phyloP scores from a whole-genome alignment of 2,888 invertebrate species.

The Leptinotarsa juncta region DNA sequence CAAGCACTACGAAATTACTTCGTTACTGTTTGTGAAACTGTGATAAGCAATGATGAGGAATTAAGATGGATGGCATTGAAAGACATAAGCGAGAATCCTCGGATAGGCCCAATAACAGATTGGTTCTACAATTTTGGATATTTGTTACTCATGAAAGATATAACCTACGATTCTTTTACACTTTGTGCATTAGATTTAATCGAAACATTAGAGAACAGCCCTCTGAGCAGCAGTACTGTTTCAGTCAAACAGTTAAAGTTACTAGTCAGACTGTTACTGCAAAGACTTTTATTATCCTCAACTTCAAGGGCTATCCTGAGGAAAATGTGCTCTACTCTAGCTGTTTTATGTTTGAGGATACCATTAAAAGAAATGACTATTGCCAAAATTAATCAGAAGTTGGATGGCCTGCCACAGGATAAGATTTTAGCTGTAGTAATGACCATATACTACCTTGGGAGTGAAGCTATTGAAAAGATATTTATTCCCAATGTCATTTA shows the following conservation, averaged over 20 bases:
- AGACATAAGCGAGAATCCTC: conserved; percentile 70
- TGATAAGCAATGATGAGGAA: conserved; percentile 69
- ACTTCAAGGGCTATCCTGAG: conserved; percentile 55
- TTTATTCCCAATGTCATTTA: conserved; percentile 56
- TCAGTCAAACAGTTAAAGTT: conserved; percentile 69
- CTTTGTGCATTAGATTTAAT: conserved; percentile 69
- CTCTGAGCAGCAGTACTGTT: conserved; percentile 70
- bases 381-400: conserved; percentile 57
- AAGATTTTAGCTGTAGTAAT: conserved; percentile 56
- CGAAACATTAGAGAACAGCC: conserved; percentile 71
- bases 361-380: conserved; percentile 57
- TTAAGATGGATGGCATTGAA: conserved; percentile 69
- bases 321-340: conserved; percentile 59
- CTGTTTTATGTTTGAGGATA: conserved; percentile 57
- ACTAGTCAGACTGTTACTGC: conserved; percentile 58
- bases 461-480: conserved; percentile 56
- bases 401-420: conserved; percentile 49
- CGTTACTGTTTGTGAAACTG: conserved; percentile 63
- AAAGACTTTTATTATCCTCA: conserved; percentile 55
- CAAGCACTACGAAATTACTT: conserved; percentile 58
- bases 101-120: conserved; percentile 72
- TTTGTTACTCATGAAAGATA: conserved; percentile 70
- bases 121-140: conserved; percentile 73
- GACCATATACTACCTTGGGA: conserved; percentile 58
- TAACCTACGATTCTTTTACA: conserved; percentile 62